These are phyloP conservation scores for Littorina saxatilis DNA, from an alignment of 1,140 invertebrate genomes.

Conservation along the genomic window DNA sequence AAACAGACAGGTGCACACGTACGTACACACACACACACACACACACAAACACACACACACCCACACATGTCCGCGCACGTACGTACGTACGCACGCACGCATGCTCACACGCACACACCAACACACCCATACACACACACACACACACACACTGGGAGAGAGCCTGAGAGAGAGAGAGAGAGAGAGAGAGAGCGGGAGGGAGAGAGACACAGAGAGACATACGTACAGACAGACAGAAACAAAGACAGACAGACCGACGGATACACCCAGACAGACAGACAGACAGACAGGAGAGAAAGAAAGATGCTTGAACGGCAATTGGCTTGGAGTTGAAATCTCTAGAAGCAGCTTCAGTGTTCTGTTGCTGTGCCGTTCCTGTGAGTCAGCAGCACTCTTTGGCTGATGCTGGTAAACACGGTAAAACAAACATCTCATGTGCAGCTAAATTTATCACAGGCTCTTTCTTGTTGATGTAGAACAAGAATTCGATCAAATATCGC, in stretches of 20 bases:
- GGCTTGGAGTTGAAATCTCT: too few relatives aligned
- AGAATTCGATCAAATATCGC: too few relatives aligned
- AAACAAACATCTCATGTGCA: too few relatives aligned
- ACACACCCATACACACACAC: constrained; percentile 32
- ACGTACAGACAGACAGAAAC: background rate
- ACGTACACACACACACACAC: constrained; percentile 7
- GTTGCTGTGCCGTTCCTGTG: too few relatives aligned
- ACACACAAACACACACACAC: constrained; percentile 26
- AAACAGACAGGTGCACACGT: background rate
- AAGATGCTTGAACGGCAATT: too few relatives aligned
- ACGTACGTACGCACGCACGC: constrained; percentile 17
- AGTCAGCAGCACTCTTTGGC: too few relatives aligned
- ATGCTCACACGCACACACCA: constrained; percentile 9
- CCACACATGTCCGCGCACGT: constrained; percentile 17
- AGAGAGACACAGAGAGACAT: background rate
- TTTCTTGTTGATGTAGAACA: too few relatives aligned
- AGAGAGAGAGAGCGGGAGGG: background rate
- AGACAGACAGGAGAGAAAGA: too few relatives aligned
- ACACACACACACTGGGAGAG: background rate
- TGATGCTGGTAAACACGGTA: too few relatives aligned
- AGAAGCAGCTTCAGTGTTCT: too few relatives aligned
- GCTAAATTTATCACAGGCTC: too few relatives aligned
- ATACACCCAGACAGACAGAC: too few relatives aligned
- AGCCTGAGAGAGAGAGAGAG: background rate
- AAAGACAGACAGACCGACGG: background rate